phyloP scores from a whole-genome alignment of 2,888 invertebrate species.

The Hemistola chrysoprasaria region DNA sequence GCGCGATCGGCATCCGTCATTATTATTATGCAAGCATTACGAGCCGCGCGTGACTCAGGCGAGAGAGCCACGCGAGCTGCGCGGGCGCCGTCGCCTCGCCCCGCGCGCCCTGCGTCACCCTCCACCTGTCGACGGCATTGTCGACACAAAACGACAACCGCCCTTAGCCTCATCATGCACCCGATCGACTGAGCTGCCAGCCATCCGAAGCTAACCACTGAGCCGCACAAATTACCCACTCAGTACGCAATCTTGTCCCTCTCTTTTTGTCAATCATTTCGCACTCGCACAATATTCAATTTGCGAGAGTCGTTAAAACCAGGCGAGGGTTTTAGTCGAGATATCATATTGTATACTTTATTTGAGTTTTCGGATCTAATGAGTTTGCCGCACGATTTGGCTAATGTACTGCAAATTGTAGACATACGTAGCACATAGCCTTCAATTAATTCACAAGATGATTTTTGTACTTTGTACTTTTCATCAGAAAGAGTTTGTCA shows the following conservation, averaged over 20 bases:
- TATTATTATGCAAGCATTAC: conserved; percentile 83
- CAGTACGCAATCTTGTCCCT: conserved; percentile 41
- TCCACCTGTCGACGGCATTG: conserved; percentile 56
- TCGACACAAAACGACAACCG: conserved; percentile 45
- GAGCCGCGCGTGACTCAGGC: conserved; percentile 80
- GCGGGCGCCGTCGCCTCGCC: conserved; percentile 60
- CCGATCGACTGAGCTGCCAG: conserved; percentile 24
- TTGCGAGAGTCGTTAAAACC: conserved; percentile 26
- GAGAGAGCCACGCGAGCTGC: conserved; percentile 79
- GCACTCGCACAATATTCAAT: conserved; percentile 53
- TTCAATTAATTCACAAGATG: neutral
- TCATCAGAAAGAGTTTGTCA: too few relatives aligned
- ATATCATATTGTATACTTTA: conserved; percentile 39
- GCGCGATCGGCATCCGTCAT: conserved; percentile 83
- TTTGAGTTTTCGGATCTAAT: conserved; percentile 36
- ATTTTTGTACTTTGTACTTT: neutral
- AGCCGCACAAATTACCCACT: conserved; percentile 48
- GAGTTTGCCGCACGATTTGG: conserved; percentile 22
- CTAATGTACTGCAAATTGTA: conserved; percentile 14
- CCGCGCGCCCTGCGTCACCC: conserved; percentile 46
- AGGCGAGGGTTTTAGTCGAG: conserved; percentile 19
- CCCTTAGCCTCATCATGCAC: conserved; percentile 33
- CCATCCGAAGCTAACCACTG: conserved; percentile 2
- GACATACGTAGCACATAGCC: conserved; percentile 8
- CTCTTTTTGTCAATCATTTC: conserved; percentile 43